These are phyloP conservation scores for Chrysopilus asiliformis DNA, from an alignment of 2,888 invertebrate species.

Conservation along the genomic window DNA sequence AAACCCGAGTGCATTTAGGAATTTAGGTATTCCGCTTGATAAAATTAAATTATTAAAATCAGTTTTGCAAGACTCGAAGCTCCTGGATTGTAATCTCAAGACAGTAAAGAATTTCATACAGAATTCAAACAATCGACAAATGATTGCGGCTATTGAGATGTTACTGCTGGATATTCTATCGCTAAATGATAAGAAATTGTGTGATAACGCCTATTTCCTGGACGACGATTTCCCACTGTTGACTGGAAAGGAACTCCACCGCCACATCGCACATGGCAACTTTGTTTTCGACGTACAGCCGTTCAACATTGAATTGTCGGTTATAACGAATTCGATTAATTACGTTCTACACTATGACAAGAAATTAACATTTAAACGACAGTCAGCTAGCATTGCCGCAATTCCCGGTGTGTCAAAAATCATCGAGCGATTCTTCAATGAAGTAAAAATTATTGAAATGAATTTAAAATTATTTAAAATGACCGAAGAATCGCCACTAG, in stretches of 20 bases:
- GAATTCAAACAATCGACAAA: too few relatives aligned
- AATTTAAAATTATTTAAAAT: too few relatives aligned
- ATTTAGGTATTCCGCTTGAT: too few relatives aligned
- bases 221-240: not conserved
- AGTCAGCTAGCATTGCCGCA: not conserved
- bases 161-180: not conserved
- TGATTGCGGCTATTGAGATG: not conserved
- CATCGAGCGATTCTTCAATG: too few relatives aligned
- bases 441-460: not conserved
- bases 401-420: not conserved
- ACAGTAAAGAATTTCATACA: too few relatives aligned
- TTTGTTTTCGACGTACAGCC: not conserved
- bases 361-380: not conserved
- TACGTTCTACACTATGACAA: not conserved
- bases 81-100: too few relatives aligned
- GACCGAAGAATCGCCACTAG: not conserved
- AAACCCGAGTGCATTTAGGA: too few relatives aligned
- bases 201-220: not conserved
- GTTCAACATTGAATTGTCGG: not conserved
- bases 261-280: not conserved
- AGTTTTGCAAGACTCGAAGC: too few relatives aligned
- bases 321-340: not conserved
- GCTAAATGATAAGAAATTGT: not conserved
- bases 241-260: not conserved
- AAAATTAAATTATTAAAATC: too few relatives aligned